A percentile compares a stretch with the other conserved stretches of the same genome.
These are phyloP conservation scores for Pseudorhombus dupliciocellatus DNA, from an alignment of 2,113 vertebrate genomes.

Conservation along the genomic window DNA sequence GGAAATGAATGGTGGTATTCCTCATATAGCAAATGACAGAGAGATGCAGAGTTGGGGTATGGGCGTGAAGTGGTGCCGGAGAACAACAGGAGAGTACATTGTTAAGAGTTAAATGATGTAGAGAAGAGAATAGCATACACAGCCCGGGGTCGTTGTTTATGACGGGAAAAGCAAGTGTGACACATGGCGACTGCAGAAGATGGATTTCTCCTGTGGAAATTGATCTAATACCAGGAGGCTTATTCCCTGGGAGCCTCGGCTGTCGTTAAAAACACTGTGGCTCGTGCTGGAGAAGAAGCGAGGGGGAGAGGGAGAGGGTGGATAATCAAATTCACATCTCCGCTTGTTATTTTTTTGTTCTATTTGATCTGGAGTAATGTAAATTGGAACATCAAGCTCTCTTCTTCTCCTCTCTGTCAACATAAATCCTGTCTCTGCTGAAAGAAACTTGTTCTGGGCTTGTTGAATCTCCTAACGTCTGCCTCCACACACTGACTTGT, in stretches of 20 bases:
- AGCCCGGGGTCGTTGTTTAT: conserved; percentile 67
- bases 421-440: conserved; percentile 11
- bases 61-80: conserved; percentile 5
- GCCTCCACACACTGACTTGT: conserved; percentile 17
- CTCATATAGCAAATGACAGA: conserved; percentile 28
- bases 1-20: conserved; percentile 33
- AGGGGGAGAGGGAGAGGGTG: conserved; percentile 19
- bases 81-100: conserved; percentile 42
- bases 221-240: conserved; percentile 61
- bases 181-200: conserved; percentile 53
- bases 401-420: conserved; percentile 15
- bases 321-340: conserved; percentile 62
- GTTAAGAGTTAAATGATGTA: conserved; percentile 63
- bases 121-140: conserved; percentile 50
- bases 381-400: conserved; percentile 35
- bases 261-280: conserved; percentile 48
- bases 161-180: conserved; percentile 64
- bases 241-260: conserved; percentile 47
- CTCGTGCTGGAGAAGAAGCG: conserved; percentile 40
- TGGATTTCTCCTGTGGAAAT: conserved; percentile 71
- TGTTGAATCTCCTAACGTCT: conserved; percentile 22
- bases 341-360: conserved; percentile 31
- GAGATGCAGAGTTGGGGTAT: conserved; percentile 19
- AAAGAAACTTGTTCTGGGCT: conserved; percentile 27
- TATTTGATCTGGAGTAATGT: conserved; percentile 46